Evolutionary conservation across 2,113 vertebrate genomes (phyloP).

Genomic region (human (Homo sapiens)): GRCh38 chr3:16134001-16134500

Average conservation of each 20-base stretch:
- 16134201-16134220: neutral
- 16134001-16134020: neutral
- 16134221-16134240: neutral
- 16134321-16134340: neutral
- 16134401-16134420: neutral
- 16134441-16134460: neutral
- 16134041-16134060: neutral
- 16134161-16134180: neutral
- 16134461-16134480: neutral
- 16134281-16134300: rapidly evolving
- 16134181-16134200: neutral
- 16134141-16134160: neutral
- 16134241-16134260: neutral
- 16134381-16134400: neutral
- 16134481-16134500: neutral
- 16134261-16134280: neutral
- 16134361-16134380: neutral
- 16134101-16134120: neutral
- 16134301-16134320: neutral
- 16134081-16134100: neutral
- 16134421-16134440: neutral
- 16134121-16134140: neutral
- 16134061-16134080: neutral
- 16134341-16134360: neutral
- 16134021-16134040: neutral